Evolutionary conservation across 1,140 invertebrate species (phyloP), one percentile per base, ranked within the genome.

Genomic region (Drosophila sp.): DNA sequence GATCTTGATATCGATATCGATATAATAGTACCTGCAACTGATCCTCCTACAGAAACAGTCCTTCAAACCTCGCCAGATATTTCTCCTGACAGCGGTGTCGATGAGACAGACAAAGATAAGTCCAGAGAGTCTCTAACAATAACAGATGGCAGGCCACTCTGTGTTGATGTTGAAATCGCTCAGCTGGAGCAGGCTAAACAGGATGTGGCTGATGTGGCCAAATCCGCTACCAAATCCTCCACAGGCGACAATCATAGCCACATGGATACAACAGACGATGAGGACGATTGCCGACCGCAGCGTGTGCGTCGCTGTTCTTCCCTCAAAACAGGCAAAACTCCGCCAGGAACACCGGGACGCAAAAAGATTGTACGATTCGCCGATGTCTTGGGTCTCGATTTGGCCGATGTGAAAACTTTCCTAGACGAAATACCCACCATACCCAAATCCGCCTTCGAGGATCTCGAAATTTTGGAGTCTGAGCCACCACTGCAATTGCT

Each of bases 361-460:
- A 99, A 98, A 92, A 99, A 99, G 92, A 98, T 98, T 38, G 98
- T 99, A 1, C 94, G 98, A 17, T 99, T 99, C 92, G 98, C 98
- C 0, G 98, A 99, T 90, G 97, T 97, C 1, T 93, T 99, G 33
- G 98, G 98, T 0, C 93, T 99, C 5, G 98, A 99, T 93, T 93
- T 99, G 70, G 97, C 97, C 8, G 97, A 97, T 82, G 96, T 99
- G 0, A 94, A 97, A 82, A 97, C 96, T 2, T 98, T 97, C 92
- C 93, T 97, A 71, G 97, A 98, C 85, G 97, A 98, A 92, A 95
- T 98, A 70, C 97, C 97, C 1, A 96, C 95, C 75, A 94, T 98
- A 79, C 97, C 97, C 0, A 96, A 95, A 86, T 98, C 96, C 0
- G 97, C 97, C 1, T 98, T 95, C 83, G 94, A 94, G 80, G 96